Evolutionary conservation across 2,113 vertebrate species (phyloP), one percentile per base, ranked within the genome.

Genomic region (Rafetus swinhoei): DNA sequence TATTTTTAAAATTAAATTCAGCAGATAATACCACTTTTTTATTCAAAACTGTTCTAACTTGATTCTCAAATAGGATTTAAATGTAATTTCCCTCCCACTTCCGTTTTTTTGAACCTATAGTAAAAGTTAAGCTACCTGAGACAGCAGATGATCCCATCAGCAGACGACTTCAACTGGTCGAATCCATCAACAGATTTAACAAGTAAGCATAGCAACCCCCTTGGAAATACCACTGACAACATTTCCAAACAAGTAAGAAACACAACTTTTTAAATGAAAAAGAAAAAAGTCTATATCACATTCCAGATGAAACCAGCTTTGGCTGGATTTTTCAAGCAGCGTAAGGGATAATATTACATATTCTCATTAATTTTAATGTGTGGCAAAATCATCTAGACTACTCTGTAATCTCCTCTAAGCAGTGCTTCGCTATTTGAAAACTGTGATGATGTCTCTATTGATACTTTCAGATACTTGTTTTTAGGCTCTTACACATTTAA

Each of bases 101-200:
- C 39, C 39, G 39, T 85, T 96, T 50, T 95, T 97, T 96, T 96
- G 77, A 95, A 90, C 90, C 83, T 90, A 25, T 91, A 98, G 98
- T 97, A 96, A 97, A 97, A 90, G 96, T 96, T 81, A 98, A 98
- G 95, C 95, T 98, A 53, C 97, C 97, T 72, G 95, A 97, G 96
- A 96, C 95, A 72, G 97, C 98, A 1, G 98, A 98, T 81, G 98
- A 98, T 88, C 92, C 97, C 86, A 95, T 97, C 79, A 95, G 93
- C 90, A 97, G 97, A 95, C 97, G 98, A 84, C 98, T 98, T 93
- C 98, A 99, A 50, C 92, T 98, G 92, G 95, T 98, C 72, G 97
- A 97, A 14, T 97, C 98, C 53, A 97, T 98, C 91, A 98, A 97
- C 88, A 97, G 91, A 93, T 97, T 98, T 95, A 97, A 98, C 95